Evolutionary conservation across 2,797 vertebrate species (phyloP).

Genomic region (Parauchenoglanis ngamensis): DNA sequence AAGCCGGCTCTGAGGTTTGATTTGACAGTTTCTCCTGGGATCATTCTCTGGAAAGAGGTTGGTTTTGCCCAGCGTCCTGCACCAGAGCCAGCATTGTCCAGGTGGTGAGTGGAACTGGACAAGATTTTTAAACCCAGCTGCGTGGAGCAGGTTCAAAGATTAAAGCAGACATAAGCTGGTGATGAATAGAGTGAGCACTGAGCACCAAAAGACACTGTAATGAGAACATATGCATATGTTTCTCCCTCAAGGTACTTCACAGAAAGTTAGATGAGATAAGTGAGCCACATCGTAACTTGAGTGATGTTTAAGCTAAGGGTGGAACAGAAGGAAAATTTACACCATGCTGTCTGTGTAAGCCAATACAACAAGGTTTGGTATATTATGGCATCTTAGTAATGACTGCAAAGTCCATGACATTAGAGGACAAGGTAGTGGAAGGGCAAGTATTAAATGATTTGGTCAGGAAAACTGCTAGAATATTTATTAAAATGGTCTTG

Average conservation of each 20-base stretch:
- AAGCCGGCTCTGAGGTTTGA: slow-evolving; percentile 12
- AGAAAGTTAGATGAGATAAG: slow-evolving; percentile 17
- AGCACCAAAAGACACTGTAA: slow-evolving; percentile 34
- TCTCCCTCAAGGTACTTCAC: slow-evolving; percentile 28
- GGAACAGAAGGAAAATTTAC: slow-evolving; percentile 10
- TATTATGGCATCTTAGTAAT: background rate
- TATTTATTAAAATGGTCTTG: background rate
- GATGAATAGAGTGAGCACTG: slow-evolving; percentile 42
- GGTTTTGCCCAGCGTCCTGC: slow-evolving; percentile 32
- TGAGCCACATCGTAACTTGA: slow-evolving; percentile 19
- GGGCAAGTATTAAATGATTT: background rate
- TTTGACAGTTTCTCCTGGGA: background rate
- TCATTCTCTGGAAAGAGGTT: slow-evolving; percentile 14
- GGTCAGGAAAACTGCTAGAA: background rate
- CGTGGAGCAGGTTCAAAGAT: slow-evolving; percentile 37
- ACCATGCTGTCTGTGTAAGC: background rate
- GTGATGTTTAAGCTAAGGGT: slow-evolving; percentile 30
- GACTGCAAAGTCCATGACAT: background rate
- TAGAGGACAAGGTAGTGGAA: background rate
- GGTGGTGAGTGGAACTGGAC: slow-evolving; percentile 37
- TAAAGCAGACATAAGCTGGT: slow-evolving; percentile 36
- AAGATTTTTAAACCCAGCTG: slow-evolving; percentile 26
- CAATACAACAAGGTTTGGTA: background rate
- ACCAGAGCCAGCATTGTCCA: slow-evolving; percentile 43
- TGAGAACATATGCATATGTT: slow-evolving; percentile 34